phyloP scores from a whole-genome alignment of 2,888 invertebrate species.

The Spodoptera exigua region DNA sequence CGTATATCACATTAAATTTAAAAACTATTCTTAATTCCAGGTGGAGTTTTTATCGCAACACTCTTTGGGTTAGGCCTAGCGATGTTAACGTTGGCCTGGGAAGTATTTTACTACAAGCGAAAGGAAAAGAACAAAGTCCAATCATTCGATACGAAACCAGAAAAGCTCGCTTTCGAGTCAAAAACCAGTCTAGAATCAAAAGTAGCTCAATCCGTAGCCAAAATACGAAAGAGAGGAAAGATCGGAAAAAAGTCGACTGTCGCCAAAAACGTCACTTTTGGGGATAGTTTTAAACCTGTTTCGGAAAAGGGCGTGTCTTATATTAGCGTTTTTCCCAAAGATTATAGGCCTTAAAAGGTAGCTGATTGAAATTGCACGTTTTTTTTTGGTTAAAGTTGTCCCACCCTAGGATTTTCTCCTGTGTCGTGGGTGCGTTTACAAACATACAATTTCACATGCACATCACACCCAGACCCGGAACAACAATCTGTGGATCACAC shows the following conservation, averaged over 20 bases:
- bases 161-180: conserved; percentile 63
- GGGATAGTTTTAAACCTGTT: conserved; percentile 82
- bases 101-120: conserved; percentile 93
- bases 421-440: too few species aligned
- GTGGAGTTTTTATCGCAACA: conserved; percentile 97
- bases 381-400: too few species aligned
- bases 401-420: too few species aligned
- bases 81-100: conserved; percentile 94
- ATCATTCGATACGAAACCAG: conserved; percentile 61
- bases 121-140: conserved; percentile 83
- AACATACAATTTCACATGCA: too few species aligned
- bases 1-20: too few species aligned
- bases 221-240: conserved; percentile 51
- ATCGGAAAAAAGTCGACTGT: conserved; percentile 27
- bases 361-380: neutral
- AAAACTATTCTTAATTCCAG: too few species aligned
- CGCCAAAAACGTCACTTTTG: conserved; percentile 80
- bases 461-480: too few species aligned
- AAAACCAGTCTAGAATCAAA: conserved; percentile 62
- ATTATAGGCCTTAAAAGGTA: conserved; percentile 69
- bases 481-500: too few species aligned
- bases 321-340: conserved; percentile 82
- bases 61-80: conserved; percentile 95
- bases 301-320: conserved; percentile 76
- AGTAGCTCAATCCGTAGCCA: conserved; percentile 53